Evolutionary conservation across 2,113 vertebrate genomes (phyloP).

Genomic region (Pitta sordida): DNA sequence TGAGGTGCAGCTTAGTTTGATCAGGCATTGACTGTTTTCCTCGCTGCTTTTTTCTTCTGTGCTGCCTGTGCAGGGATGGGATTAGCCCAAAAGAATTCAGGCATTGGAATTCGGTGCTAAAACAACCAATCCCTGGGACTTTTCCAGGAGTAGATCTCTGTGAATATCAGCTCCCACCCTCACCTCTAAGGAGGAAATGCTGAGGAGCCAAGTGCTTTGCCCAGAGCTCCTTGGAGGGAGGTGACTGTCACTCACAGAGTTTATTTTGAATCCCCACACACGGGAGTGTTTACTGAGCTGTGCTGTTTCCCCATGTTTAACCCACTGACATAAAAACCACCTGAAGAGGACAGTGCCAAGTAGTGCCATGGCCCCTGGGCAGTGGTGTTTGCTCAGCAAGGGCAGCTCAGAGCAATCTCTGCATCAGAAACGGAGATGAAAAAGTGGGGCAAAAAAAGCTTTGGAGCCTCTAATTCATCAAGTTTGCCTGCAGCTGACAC

Average conservation of each 20-base stretch:
- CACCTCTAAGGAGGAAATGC: neutral
- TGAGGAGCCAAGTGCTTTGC: neutral
- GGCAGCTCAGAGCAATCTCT: neutral
- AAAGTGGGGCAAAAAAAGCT: fast-evolving
- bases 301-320: neutral
- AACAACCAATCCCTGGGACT: neutral
- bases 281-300: neutral
- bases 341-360: neutral
- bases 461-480: neutral
- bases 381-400: neutral
- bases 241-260: fast-evolving
- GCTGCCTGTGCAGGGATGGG: neutral
- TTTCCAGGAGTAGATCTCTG: neutral
- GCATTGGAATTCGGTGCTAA: neutral
- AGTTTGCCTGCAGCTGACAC: neutral
- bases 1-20: neutral
- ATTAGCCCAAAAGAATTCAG: neutral
- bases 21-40: neutral
- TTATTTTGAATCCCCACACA: neutral
- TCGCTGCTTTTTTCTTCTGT: neutral
- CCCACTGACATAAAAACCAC: neutral
- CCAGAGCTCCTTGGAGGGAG: neutral
- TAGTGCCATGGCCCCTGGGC: fast-evolving
- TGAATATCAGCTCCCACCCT: neutral
- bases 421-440: neutral